Evolutionary conservation across 2,797 vertebrate genomes (phyloP), one percentile per base, ranked within the genome.

Genomic region (Phalloptychus januarius): DNA sequence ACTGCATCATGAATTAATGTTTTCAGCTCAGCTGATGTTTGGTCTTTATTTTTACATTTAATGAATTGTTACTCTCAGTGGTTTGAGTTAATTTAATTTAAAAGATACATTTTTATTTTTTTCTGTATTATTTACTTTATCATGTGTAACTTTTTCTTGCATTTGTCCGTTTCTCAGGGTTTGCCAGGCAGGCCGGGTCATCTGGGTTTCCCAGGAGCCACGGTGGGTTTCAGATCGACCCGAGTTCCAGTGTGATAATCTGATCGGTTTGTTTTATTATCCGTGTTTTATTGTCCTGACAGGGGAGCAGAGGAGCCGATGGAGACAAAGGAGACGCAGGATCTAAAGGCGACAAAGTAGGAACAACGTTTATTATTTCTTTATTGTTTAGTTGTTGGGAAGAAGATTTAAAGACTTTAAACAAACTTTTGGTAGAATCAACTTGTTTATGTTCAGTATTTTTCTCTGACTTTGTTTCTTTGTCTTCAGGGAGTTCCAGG

Each of bases 311-410:
- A 87, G 96, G 96, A 72, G 91, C 86, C 0, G 85, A 93, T 65
- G 97, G 97, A 85, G 96, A 96, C 79, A 95, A 93, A 42, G 97
- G 97, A 4, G 89, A 95, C 61, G 38, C 74, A 44, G 97, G 97
- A 82, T 74, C 83, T 16, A 97, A 96, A 95, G 97, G 97, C 75
- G 83, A 93, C 81, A 95, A 93, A 93, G 97, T 98, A 96, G 31
- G 89, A 89, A 48, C 20, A 36, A 3, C 67, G 1, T 40, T 77
- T 48, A 48, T 48, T 46, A 46, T 46, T 48, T 20, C 42, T 5
- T 46, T 5, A 18, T 46, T 18, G 16, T 54, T 58, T 31, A 31
- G 13, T 58, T 31, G 7, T 15, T 58, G n/a, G 12, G 11, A 28
- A 33, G 5, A 33, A 33, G 28, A 33, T 36, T 61, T 20, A n/a